Percentiles rank a stretch among this genome's conserved stretches.
phyloP scores from a whole-genome alignment of 2,797 vertebrate species.

The Spheniscus humboldti region DNA sequence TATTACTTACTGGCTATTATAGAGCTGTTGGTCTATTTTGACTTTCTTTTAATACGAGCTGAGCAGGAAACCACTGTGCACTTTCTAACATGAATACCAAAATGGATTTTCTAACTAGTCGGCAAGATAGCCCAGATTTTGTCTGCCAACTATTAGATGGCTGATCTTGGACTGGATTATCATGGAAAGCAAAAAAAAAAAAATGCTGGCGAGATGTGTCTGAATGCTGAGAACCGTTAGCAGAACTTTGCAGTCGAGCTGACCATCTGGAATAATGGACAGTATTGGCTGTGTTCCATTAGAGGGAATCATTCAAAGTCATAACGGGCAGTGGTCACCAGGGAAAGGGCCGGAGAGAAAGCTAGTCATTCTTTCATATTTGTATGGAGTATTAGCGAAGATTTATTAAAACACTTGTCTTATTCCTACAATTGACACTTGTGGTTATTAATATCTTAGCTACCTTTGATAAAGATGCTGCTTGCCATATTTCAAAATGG shows the following conservation, averaged over 20 bases:
- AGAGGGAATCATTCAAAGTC: constrained; percentile 62
- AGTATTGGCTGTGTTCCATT: constrained; percentile 51
- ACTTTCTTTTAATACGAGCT: not conserved
- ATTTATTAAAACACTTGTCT: constrained; percentile 70
- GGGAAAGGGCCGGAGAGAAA: constrained; percentile 38
- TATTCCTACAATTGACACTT: constrained; percentile 29
- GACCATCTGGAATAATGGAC: constrained; percentile 60
- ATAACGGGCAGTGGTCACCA: constrained; percentile 10
- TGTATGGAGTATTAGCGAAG: constrained; percentile 59
- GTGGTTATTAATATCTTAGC: constrained; percentile 44
- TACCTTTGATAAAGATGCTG: constrained; percentile 59
- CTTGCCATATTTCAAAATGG: constrained; percentile 41
- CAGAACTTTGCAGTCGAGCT: constrained; percentile 46
- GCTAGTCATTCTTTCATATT: constrained; percentile 63
- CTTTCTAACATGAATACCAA: not conserved
- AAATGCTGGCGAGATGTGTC: not conserved
- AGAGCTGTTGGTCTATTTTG: constrained; percentile 23
- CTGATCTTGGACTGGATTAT: constrained; percentile 2
- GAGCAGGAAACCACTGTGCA: not conserved
- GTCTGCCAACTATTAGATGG: not conserved
- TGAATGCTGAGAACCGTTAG: constrained; percentile 25
- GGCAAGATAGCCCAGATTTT: not conserved
- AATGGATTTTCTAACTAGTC: not conserved
- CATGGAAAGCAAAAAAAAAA: not conserved
- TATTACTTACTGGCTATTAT: constrained; percentile 2